Evolutionary conservation across 2,888 invertebrate species (phyloP), one percentile per base, ranked within the genome.

Genomic region (Melanostoma mellinum): DNA sequence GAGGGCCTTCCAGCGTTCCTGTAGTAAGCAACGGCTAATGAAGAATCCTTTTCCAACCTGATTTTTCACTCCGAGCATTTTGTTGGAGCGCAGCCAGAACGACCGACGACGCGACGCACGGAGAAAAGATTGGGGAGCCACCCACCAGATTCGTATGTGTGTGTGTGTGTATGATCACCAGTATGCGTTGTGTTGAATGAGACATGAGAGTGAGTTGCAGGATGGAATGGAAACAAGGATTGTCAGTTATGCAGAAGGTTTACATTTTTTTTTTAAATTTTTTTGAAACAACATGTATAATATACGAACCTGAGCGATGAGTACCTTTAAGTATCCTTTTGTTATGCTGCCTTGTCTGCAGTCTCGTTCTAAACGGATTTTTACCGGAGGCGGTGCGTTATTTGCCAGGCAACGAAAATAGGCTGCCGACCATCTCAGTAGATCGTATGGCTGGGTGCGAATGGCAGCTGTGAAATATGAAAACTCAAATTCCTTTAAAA

Each of bases 371-470:
- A 96, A 90, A 8, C 96, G 92, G 53, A 95, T 93, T 89, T 97
- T 97, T 0, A 95, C 95, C 0, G 97, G 97, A 0, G 97, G 97
- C 0, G 94, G 93, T n/a, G 95, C 93, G 44, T 95, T 94, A 69
- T 95, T 93, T 0, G 96, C 94, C 85, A 97, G 90, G 1, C 96
- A 96, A 53, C 94, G 93, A 91, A 97, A 97, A 90, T 96, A 96
- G 6, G 95, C 94, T 33, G 93, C 94, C 0, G 97, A 96, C 98
- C 98, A 98, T 85, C 94, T 93, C 0, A 97, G 92, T 0, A 98
- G 92, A 92, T 97, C 97, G 86, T 94, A 94, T 0, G 97, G 98
- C 89, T 98, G 97, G 3, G 97, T 97, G 87, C 96, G 94, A 74
- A 98, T 97, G 0, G 97, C 97, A 40, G 97, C 97, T 93, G 72